These are phyloP conservation scores for Atta texana DNA, from an alignment of 1,140 invertebrate genomes.

Conservation along the genomic window DNA sequence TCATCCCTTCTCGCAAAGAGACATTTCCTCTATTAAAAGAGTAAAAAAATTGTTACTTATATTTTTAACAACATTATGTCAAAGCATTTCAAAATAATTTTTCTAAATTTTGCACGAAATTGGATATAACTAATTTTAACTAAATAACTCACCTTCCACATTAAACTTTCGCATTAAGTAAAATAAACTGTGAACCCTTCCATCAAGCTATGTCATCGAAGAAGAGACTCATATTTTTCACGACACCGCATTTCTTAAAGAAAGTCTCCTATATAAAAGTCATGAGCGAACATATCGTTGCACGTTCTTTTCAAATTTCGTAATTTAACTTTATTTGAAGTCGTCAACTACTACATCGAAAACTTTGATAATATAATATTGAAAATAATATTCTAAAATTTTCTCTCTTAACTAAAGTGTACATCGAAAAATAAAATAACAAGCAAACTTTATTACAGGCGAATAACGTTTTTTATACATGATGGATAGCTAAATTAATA, in stretches of 20 bases:
- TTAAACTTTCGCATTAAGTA: constrained; percentile 15
- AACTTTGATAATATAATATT: background rate
- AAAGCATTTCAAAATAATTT: background rate
- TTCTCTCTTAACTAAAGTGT: constrained; percentile 25
- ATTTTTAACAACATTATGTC: background rate
- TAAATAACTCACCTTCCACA: background rate
- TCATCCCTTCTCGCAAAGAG: background rate
- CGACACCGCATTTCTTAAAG: background rate
- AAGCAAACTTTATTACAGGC: constrained; percentile 20
- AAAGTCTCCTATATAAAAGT: background rate
- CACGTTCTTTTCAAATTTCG: background rate
- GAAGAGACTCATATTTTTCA: background rate
- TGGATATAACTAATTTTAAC: constrained; percentile 4
- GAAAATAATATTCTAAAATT: constrained; percentile 19
- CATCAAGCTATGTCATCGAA: constrained; percentile 3
- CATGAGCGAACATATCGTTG: background rate
- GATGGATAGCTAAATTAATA: constrained; percentile 62
- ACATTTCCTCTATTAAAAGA: background rate
- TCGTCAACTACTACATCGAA: background rate
- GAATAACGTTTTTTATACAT: constrained; percentile 45
- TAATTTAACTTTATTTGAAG: constrained; percentile 2
- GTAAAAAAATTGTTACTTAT: background rate
- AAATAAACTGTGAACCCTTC: background rate
- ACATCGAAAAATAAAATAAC: constrained; percentile 39
- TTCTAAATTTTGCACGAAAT: background rate